phyloP scores from a whole-genome alignment of 1,140 invertebrate genomes.

The Araneus ventricosus region DNA sequence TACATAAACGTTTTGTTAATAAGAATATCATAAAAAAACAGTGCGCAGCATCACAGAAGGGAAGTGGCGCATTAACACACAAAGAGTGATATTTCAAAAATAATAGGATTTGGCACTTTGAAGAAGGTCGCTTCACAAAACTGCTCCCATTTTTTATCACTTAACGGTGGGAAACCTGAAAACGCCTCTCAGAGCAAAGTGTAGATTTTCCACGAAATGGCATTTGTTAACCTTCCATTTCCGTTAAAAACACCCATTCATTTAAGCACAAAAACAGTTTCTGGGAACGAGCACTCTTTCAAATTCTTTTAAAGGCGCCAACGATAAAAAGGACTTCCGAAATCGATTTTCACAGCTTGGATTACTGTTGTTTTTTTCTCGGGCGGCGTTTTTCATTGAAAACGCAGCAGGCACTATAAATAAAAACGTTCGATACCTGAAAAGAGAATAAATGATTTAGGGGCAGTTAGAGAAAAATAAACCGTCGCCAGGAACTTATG shows the following conservation, averaged over 20 bases:
- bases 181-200: background rate
- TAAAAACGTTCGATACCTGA: slow-evolving; percentile 18
- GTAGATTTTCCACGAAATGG: slow-evolving; percentile 26
- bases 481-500: background rate
- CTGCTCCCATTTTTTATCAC: too few relatives aligned
- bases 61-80: too few relatives aligned
- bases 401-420: slow-evolving; percentile 24
- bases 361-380: background rate
- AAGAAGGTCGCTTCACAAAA: too few relatives aligned
- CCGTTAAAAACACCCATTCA: slow-evolving; percentile 33
- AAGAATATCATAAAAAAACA: too few relatives aligned
- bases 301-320: slow-evolving; percentile 15
- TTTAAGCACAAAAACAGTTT: background rate
- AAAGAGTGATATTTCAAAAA: too few relatives aligned
- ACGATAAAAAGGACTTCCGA: slow-evolving; percentile 3
- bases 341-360: slow-evolving; percentile 19
- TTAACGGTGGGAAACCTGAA: background rate
- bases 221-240: slow-evolving; percentile 35
- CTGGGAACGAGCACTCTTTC: background rate
- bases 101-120: too few relatives aligned
- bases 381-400: background rate
- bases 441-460: slow-evolving; percentile 25
- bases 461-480: background rate
- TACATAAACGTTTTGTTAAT: too few relatives aligned
- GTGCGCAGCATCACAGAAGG: too few relatives aligned